Evolutionary conservation across 1,140 invertebrate species (phyloP).

Genomic region (Sycophila sp.): DNA sequence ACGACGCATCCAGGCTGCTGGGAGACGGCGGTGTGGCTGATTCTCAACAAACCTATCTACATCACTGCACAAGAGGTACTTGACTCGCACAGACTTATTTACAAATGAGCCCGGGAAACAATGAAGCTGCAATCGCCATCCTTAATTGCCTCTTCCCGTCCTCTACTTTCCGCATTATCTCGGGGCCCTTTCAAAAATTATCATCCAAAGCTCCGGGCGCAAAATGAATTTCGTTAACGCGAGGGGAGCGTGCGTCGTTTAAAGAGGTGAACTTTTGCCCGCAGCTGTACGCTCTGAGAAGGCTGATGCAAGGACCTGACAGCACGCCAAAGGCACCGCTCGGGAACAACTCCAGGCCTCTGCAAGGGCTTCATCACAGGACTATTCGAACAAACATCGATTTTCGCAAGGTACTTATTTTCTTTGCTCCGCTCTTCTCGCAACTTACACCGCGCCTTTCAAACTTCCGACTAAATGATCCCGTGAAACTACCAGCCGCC

Average conservation of each 20-base stretch:
- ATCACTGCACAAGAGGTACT: slow-evolving; percentile 88
- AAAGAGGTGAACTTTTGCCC: slow-evolving; percentile 46
- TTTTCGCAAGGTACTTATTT: slow-evolving; percentile 76
- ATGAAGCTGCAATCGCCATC: not conserved
- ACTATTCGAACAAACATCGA: slow-evolving; percentile 97
- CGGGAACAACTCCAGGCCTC: slow-evolving; percentile 92
- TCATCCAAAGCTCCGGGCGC: no score
- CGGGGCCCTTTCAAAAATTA: no score
- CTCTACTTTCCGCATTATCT: no score
- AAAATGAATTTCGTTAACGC: no score
- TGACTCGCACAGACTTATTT: slow-evolving; percentile 6
- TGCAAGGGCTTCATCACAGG: slow-evolving; percentile 89
- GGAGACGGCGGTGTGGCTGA: slow-evolving; percentile 94
- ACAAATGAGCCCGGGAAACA: not conserved
- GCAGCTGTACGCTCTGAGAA: slow-evolving; percentile 86
- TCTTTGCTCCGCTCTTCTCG: no score
- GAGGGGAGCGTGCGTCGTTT: not conserved
- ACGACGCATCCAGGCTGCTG: slow-evolving; percentile 94
- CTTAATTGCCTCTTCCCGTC: no score
- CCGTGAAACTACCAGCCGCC: no score
- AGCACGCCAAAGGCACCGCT: slow-evolving; percentile 87
- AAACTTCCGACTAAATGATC: no score
- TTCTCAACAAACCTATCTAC: slow-evolving; percentile 96
- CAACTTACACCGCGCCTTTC: no score
- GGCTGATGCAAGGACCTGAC: slow-evolving; percentile 87